Conservation (phyloP, 1,140 invertebrate species). For the Periplaneta americana region DNA sequence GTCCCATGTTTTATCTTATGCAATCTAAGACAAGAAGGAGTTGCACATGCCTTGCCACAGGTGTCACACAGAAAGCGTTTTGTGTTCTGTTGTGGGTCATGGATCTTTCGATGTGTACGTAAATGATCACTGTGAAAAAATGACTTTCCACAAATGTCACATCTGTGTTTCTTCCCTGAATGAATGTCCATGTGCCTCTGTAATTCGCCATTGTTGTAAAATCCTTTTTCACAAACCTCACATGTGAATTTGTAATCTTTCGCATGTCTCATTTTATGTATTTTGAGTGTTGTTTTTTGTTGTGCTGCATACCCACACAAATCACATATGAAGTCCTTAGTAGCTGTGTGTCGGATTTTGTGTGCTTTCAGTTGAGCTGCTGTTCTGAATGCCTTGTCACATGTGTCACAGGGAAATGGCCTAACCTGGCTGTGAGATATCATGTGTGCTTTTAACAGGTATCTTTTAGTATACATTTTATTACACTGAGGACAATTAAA, state of each 20-base stretch:
- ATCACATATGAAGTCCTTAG: background rate
- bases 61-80: constrained; percentile 38
- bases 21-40: constrained; percentile 54
- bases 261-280: background rate
- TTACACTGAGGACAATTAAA: background rate
- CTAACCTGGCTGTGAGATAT: constrained; percentile 41
- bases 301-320: background rate
- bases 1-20: constrained; percentile 60
- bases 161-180: constrained; percentile 41
- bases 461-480: background rate
- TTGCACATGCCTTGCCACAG: constrained; percentile 52
- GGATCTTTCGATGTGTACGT: constrained; percentile 50
- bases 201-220: constrained; percentile 11
- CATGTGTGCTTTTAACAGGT: constrained; percentile 36
- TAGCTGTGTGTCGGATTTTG: background rate
- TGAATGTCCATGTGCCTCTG: constrained; percentile 24
- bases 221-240: constrained; percentile 19
- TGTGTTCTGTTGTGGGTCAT: constrained; percentile 54
- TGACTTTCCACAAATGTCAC: constrained; percentile 34
- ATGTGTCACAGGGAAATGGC: constrained; percentile 60
- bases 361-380: background rate
- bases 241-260: background rate
- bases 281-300: background rate
- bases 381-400: constrained; percentile 58
- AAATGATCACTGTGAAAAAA: constrained; percentile 39